Base-by-base conservation (phyloP, 2,113 vertebrate genomes). In the Labeo rohita region DNA sequence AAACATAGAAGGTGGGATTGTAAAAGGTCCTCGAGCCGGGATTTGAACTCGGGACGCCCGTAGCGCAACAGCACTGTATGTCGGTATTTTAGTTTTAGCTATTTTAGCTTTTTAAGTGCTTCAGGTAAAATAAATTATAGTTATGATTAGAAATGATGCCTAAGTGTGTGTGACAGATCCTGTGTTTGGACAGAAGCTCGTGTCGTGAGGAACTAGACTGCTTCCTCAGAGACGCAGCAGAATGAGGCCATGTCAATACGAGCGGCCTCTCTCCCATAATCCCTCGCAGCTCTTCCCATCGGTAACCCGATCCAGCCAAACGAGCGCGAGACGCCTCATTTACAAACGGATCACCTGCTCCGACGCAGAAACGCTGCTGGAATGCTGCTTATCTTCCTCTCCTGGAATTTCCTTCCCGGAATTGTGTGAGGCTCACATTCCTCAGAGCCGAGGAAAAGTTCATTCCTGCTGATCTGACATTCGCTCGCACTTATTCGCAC, bases 381-480 rank as follows among this genome's bases (percentile, higher is more conserved):
- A 66, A 39, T 89, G 92, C 91, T 93, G 93, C 87, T 93, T 95
- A 92, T 94, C 92, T 93, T 90, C 91, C 84, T 87, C 82, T 12
- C 0, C 77, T 90, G 93, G 94, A 95, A 95, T 95, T 94, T 94
- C 92, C 93, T 93, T 90, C 85, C 89, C 83, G 89, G 92, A 93
- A 93, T 92, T 94, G 90, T 91, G 66, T 21, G 87, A 89, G 88
- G 90, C 90, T 91, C 83, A 83, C 91, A 90, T 94, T 93, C 92
- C 89, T 84, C 83, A 89, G 89, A 80, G 86, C 21, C 66, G 16
- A 70, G 87, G 59, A 83, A 84, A 66, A 59, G 39, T 78, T 88
- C 84, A 81, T 87, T 91, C 87, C 83, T 28, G 28, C 28, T 28
- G 28, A 28, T 28, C 28, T 86, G 18, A 59, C 18, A 59, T 54